Evolutionary conservation across 2,888 invertebrate genomes (phyloP), one percentile per base, ranked within the genome.

Genomic region (Tenthredo amoena): DNA sequence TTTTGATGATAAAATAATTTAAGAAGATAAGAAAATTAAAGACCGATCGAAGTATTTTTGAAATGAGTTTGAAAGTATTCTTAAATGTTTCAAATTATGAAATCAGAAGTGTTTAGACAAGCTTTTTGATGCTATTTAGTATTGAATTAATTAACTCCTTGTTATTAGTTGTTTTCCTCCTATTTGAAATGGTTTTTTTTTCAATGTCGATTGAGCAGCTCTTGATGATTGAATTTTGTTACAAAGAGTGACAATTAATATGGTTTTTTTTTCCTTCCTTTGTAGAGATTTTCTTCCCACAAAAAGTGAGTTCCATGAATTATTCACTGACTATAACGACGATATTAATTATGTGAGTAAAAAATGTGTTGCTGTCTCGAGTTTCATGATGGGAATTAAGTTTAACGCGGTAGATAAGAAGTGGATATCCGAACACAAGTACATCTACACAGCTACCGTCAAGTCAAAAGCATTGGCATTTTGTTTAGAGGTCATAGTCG

Each of bases 361-460:
- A 84, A 55, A 88, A 5, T 88, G 86, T 40, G 84, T 89, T 18
- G 71, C 86, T 31, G 18, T 83, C 43, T 85, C 89, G 0, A 18
- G 84, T 9, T 85, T 87, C 18, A 34, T 89, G 1, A 55, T 84
- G 1, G 90, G 91, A 4, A 85, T 91, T 74, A 84, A 81, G 12
- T 91, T 91, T 55, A 12, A 88, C 31, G 79, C 90, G 76, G 84
- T 88, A 0, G 84, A 88, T 26, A 91, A 86, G 79, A 88, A 89
- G 62, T 91, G 90, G 90, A 58, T 89, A 43, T 68, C 43, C 0
- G 87, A 89, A 9, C 34, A 89, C 26, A 40, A 87, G 84, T 91
- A 88, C 86, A 55, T 84, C 6, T 91, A 91, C 76, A 86, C 72
- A 34, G 85, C 88, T n/a, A 31, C 79, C 12, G 86, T 90, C 0